Evolutionary conservation across 2,888 invertebrate species (phyloP), one percentile per base, ranked within the genome.

Genomic region (Leucophenga maculata): DNA sequence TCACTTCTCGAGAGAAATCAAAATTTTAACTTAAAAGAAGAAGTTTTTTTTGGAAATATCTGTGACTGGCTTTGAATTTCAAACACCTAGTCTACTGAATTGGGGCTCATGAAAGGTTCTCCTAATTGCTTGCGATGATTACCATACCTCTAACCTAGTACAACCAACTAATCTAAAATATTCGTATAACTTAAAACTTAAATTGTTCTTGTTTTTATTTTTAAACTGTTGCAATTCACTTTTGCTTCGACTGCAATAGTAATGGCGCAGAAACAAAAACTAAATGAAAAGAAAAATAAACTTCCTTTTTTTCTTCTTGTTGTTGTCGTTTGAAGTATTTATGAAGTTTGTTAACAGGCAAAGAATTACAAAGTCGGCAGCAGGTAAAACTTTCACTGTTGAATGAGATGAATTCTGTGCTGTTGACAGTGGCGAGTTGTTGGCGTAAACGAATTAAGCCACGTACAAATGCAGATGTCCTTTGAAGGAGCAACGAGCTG

Each of bases 341-440:
- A 81, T 81, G 82, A 81, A 81, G 83, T 81, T 81, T 84, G 78
- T 81, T 81, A 84, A 84, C 81, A 77, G 84, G 83, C 83, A 77
- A 84, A 81, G 83, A 81, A 84, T 84, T 81, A 78, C 80, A 83
- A 81, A 81, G 84, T 83, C 80, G 77, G 71, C 31, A 50, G 71
- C 31, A 50, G 65, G 67, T 48, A 70, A 77, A 83, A 83, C 75
- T 81, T 83, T 18, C 39, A n/a, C 60, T 60, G 55, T 74, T 78
- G 78, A 82, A 80, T 80, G 80, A 82, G 78, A 80, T 39, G 39
- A 39, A 39, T 39, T 39, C 39, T 11, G 39, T 39, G 39, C 39
- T 44, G 62, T 9, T 16, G 62, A 62, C 16, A 55, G 66, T 39
- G 57, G 69, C 74, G 57, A 57, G 57, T 22, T 22, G 48, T 64